Evolutionary conservation across 1,140 invertebrate genomes (phyloP).

Genomic region (Tetramorium parvispinum): DNA sequence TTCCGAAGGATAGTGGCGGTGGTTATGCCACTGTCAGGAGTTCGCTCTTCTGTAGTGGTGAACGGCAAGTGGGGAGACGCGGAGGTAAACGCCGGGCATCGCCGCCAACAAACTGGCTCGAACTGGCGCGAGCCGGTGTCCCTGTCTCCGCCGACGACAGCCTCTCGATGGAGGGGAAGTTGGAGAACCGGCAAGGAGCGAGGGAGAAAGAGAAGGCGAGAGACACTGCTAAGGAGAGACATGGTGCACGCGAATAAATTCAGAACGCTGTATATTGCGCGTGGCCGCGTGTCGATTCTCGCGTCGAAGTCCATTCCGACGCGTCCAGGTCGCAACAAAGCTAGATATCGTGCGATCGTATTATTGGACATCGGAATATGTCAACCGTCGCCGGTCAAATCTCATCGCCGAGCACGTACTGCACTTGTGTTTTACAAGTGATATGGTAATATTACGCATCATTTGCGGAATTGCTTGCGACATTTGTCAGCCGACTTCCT

Average conservation of each 20-base stretch:
- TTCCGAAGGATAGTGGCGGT: constrained; percentile 38
- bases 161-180: constrained; percentile 42
- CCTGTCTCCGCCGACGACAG: constrained; percentile 59
- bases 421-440: not conserved
- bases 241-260: constrained; percentile 67
- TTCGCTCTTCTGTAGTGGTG: constrained; percentile 14
- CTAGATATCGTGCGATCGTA: not conserved
- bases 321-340: constrained; percentile 58
- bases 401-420: not conserved
- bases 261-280: constrained; percentile 68
- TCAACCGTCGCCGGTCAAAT: not conserved
- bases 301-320: constrained; percentile 62
- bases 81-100: constrained; percentile 45
- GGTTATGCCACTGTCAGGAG: constrained; percentile 46
- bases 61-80: constrained; percentile 42
- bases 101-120: constrained; percentile 77
- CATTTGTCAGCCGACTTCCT: not conserved
- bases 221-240: constrained; percentile 32
- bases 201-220: constrained; percentile 17
- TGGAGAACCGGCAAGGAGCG: constrained; percentile 14
- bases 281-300: constrained; percentile 25
- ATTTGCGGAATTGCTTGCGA: not conserved
- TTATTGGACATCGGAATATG: not conserved
- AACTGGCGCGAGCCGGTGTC: constrained; percentile 79
- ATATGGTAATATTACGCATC: not conserved